Percentiles rank a stretch among this genome's conserved stretches.
Evolutionary conservation across 2,113 vertebrate genomes (phyloP).

Genomic region (Todiramphus chloris): DNA sequence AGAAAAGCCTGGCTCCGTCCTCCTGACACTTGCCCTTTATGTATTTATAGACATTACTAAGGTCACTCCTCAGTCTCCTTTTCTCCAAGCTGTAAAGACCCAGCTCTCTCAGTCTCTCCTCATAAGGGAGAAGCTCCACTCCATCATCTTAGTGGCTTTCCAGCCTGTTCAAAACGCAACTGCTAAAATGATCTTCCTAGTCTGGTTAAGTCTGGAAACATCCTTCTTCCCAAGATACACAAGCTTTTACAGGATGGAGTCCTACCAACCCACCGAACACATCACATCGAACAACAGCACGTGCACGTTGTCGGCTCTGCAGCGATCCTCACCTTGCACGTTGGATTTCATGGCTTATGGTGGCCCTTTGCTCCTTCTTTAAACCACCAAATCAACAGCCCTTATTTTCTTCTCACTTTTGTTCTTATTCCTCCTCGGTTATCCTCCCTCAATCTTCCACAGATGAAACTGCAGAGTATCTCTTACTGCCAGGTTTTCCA

Average conservation of each 20-base stretch:
- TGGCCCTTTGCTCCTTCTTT: neutral
- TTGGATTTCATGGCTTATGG: neutral
- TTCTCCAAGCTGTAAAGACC: too few relatives aligned
- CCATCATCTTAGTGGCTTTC: too few relatives aligned
- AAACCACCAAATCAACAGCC: neutral
- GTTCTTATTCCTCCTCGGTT: neutral
- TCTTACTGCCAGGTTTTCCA: neutral
- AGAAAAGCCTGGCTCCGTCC: too few relatives aligned
- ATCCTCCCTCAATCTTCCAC: neutral
- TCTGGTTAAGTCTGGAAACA: neutral
- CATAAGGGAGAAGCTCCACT: too few relatives aligned
- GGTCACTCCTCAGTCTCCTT: too few relatives aligned
- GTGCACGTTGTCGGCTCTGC: neutral
- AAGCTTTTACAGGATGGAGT: neutral
- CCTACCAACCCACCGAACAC: neutral
- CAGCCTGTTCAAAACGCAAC: neutral
- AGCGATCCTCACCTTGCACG: neutral
- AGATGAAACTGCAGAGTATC: neutral
- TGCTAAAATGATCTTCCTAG: neutral
- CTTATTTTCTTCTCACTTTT: neutral
- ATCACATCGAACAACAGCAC: neutral
- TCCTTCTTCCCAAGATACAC: neutral
- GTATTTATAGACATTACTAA: too few relatives aligned
- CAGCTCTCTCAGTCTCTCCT: too few relatives aligned
- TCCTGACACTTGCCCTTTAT: too few relatives aligned